Base-by-base conservation (phyloP, 2,888 invertebrate genomes). In the Liopterus haemorrhoidalis region DNA sequence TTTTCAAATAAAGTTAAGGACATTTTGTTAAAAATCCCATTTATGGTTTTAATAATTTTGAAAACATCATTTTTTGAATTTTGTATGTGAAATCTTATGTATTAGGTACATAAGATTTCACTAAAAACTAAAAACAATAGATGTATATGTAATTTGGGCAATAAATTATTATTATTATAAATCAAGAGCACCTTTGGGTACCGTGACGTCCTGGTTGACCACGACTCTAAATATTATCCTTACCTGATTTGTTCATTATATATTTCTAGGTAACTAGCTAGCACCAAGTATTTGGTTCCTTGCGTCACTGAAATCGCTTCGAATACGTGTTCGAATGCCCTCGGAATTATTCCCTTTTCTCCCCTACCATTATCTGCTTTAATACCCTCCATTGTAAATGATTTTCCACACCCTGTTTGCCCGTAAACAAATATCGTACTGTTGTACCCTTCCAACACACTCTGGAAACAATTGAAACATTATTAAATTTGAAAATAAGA, bases 341-440 rank as follows among this genome's bases (percentile, higher is more conserved):
- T 73, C 4, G 85, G 84, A 55, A 88, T 83, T 52, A 87, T 81
- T 0, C 83, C 79, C 39, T 72, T 69, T 48, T 72, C 69, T 52
- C 52, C 67, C 68, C 57, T 65, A 5, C 37, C 33, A n/a, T 53
- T 52, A 6, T 57, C 54, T 1, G 54, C 41, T 51, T 64, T 66
- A 21, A 61, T 54, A 12, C 87, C 91, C 63, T 89, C 88, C 91
- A 93, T 93, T 8, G 89, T 86, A 63, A 84, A 88, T 1, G 89
- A 88, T 65, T 92, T 93, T 0, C 92, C 92, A 63, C 90, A 89
- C 0, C 92, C 91, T 1, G 91, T 92, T 69, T 92, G 92, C 0
- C 92, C 92, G 62, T 93, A 93, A 0, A 92, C 92, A 66, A 93
- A 92, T 40, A 93, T 88, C 0, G 92, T 92, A 12, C 88, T 87